Evolutionary conservation across 2,113 vertebrate species (phyloP).

Genomic region (Tetrax tetrax): DNA sequence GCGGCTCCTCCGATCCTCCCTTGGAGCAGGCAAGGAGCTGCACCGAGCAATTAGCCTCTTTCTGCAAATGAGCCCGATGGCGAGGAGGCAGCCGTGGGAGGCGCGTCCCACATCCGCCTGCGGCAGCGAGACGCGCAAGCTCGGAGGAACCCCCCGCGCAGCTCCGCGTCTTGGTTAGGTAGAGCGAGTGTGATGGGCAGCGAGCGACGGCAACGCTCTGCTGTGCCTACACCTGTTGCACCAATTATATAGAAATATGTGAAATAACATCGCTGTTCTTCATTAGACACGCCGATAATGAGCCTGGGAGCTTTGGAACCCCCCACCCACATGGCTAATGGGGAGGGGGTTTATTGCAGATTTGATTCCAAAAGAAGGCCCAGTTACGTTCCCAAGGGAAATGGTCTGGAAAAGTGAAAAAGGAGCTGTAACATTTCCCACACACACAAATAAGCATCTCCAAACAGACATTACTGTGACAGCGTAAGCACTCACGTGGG

Average conservation of each 20-base stretch:
- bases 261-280: accelerated
- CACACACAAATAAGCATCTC: not conserved
- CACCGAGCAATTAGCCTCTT: not conserved
- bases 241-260: accelerated
- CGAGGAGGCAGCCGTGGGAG: accelerated
- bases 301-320: not conserved
- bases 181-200: not conserved
- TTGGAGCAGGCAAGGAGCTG: not conserved
- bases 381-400: not conserved
- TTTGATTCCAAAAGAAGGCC: accelerated
- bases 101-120: not conserved
- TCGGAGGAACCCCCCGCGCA: accelerated
- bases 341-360: no score
- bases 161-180: not conserved
- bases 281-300: accelerated
- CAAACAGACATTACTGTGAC: not conserved
- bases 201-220: not conserved
- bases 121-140: accelerated
- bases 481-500: not conserved
- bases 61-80: accelerated
- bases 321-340: accelerated
- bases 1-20: not conserved
- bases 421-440: not conserved
- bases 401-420: not conserved
- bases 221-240: accelerated